Conservation (phyloP, 2,797 vertebrate genomes). For the Notoglanidium macrostoma region DNA sequence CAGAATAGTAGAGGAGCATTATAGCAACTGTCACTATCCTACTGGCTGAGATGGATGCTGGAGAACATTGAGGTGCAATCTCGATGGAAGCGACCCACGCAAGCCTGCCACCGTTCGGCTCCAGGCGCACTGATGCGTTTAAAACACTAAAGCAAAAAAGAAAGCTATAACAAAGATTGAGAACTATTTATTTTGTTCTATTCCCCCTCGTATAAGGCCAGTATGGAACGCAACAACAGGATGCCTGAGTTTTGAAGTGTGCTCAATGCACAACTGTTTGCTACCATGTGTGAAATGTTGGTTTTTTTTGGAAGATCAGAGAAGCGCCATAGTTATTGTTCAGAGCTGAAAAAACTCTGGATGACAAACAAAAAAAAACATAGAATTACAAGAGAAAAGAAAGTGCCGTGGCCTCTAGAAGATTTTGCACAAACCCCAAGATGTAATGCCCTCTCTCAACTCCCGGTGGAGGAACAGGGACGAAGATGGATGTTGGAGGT, state of each 20-base stretch:
- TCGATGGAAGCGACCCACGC: conserved; percentile 71
- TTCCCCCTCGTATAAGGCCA: conserved; percentile 76
- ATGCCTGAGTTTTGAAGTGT: conserved; percentile 59
- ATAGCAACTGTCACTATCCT: conserved; percentile 36
- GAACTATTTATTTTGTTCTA: conserved; percentile 84
- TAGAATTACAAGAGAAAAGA: conserved; percentile 49
- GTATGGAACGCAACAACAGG: conserved; percentile 77
- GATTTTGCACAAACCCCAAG: conserved; percentile 91
- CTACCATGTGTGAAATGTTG: conserved; percentile 52
- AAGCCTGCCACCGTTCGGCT: conserved; percentile 68
- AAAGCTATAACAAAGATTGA: conserved; percentile 82
- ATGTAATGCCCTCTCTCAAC: conserved; percentile 69
- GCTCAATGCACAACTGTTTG: conserved; percentile 51
- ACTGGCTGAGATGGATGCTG: conserved; percentile 37
- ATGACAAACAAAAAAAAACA: conserved; percentile 43
- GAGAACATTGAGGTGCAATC: conserved; percentile 68
- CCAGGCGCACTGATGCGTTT: conserved; percentile 73
- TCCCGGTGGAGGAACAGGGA: conserved; percentile 76
- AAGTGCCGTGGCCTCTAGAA: conserved; percentile 73
- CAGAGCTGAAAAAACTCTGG: conserved; percentile 58
- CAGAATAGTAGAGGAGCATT: conserved; percentile 34
- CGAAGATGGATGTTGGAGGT: conserved; percentile 66
- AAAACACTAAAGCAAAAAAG: conserved; percentile 83
- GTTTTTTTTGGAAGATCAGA: conserved; percentile 65
- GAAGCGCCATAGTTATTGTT: conserved; percentile 63